A percentile compares a stretch with the other conserved stretches of the same genome.
Evolutionary conservation across 2,888 invertebrate species (phyloP).

Genomic region (Nymphalis polychloros): DNA sequence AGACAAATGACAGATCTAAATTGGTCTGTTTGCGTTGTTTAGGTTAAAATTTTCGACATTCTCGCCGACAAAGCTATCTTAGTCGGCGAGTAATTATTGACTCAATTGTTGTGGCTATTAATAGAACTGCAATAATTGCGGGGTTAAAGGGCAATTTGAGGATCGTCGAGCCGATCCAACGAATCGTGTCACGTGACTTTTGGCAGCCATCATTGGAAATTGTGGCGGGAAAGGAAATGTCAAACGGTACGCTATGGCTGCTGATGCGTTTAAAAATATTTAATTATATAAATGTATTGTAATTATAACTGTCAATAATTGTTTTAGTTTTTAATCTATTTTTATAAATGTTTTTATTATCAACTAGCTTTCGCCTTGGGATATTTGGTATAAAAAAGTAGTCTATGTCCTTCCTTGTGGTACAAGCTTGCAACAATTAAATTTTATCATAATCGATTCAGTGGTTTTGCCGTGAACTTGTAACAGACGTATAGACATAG

Average conservation of each 20-base stretch:
- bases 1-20: conserved; percentile 19
- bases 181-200: conserved; percentile 53
- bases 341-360: too few species aligned
- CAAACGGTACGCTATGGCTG: background rate
- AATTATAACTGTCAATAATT: background rate
- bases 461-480: too few species aligned
- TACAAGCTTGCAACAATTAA: too few species aligned
- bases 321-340: conserved; percentile 6
- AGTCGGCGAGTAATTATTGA: conserved; percentile 57
- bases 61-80: conserved; percentile 48
- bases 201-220: conserved; percentile 46
- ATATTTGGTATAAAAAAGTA: background rate
- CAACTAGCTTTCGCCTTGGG: too few species aligned
- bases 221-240: conserved; percentile 46
- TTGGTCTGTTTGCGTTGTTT: conserved; percentile 35
- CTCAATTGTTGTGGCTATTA: conserved; percentile 71
- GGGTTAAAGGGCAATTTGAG: conserved; percentile 72
- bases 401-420: too few species aligned
- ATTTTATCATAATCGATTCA: too few species aligned
- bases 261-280: background rate
- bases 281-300: background rate
- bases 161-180: conserved; percentile 52
- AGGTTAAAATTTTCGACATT: conserved; percentile 43
- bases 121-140: conserved; percentile 57
- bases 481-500: too few species aligned